Base-by-base conservation (phyloP, 2,888 invertebrate genomes). In the Cryptocephalus primarius region DNA sequence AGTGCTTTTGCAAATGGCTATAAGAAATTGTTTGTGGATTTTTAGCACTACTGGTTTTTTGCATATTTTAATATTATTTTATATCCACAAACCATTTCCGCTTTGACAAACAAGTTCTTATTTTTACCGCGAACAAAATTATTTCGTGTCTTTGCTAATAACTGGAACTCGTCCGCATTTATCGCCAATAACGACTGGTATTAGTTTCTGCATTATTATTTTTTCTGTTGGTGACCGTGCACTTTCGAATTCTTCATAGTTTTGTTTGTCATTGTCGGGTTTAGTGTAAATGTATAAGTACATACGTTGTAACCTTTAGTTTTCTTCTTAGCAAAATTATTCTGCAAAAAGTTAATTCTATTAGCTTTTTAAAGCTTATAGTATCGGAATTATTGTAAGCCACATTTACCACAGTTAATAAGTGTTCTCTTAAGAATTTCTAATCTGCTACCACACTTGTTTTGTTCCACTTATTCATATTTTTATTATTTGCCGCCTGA, bases 321-420 rank as follows among this genome's bases (percentile, higher is more conserved):
- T 22, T 22, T 6, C 22, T 22, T 22, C 6, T 22, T 6, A 6
- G 6, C 6, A 22, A 6, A 22, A 22, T 22, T 4, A 22, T 6
- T 22, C 22, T 22, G 42, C 56, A 59, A 45, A 44, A 60, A 9
- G 54, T 40, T 8, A 52, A 53, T 51, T 56, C 54, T 13, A 54
- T 31, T 44, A 58, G 44, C 31, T 40, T 47, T 40, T 32, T 32
- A 50, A 11, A 9, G 22, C 34, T 12, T 6, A n/a, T 42, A 32
- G 8, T 38, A 22, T 22, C 22, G 2, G 6, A 22, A 22, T 22
- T 22, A 22, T 22, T 22, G 22, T 22, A 22, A 22, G 43, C 43
- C 13, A 32, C 13, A 33, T 46, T 38, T 46, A 6, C 43, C 9
- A 43, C 43, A 11, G 11, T 31, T n/a, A 43, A 34, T 36, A 49